Base-by-base conservation (phyloP, 2,888 invertebrate genomes). In the Drosophila kambysellisi region DNA sequence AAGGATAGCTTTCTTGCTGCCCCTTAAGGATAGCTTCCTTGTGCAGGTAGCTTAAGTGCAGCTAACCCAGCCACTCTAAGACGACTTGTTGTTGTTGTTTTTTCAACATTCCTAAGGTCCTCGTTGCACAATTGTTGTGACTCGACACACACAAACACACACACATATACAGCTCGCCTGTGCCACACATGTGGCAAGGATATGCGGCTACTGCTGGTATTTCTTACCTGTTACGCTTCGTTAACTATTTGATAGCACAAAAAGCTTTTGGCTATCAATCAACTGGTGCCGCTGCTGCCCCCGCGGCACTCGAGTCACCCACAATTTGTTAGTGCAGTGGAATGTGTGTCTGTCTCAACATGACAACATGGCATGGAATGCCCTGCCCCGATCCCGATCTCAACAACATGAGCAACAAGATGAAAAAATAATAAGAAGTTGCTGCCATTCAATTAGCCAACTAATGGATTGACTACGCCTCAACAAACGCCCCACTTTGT, bases 251-350 rank as follows among this genome's bases (percentile, higher is more conserved):
- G 78, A 63, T 81, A 65, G 74, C 65, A 77, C 73, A 81, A 81
- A 81, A 79, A 79, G 84, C 90, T 82, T 86, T 81, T 72, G 82
- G 89, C 82, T 72, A 88, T 88, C 90, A 90, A 88, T 88, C 88
- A 88, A 83, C 71, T 74, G 78, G 70, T n/a, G 8, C 29, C 7
- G 20, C 4, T 1, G 9, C 25, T 9, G 6, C 15, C 12, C 2
- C 51, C 29, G 20, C 20, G 20, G 20, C 20, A 25, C 20, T 25
- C 20, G 20, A 25, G 20, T 25, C 20, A 25, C 20, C 20, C 25
- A 25, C 25, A 25, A 25, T 25, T 25, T 3, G 25, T 25, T 68
- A 83, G 69, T 78, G 61, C 74, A 78, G 57, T 58, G 50, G 53
- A 50, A 48, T 61, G 46, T 63, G 50, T 46, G 46, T 46, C 46